Evolutionary conservation across 2,113 vertebrate genomes (phyloP).

Genomic region (Propithecus coquereli): DNA sequence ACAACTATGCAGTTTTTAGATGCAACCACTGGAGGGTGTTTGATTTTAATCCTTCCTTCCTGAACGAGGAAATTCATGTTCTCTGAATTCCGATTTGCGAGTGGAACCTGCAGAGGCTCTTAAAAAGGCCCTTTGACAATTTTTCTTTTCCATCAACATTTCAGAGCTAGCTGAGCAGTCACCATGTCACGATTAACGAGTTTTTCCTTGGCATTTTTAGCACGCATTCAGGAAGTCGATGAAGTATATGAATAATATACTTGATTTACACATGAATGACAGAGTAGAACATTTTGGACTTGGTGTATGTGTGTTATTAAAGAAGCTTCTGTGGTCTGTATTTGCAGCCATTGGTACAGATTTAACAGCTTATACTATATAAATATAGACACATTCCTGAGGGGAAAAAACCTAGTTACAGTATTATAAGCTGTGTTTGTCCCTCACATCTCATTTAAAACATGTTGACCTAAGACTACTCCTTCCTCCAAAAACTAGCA

Average conservation of each 20-base stretch:
- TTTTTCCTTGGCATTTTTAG: constrained; percentile 76
- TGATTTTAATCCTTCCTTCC: constrained; percentile 76
- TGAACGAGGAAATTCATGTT: constrained; percentile 61
- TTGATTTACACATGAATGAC: constrained; percentile 78
- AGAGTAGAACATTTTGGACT: constrained; percentile 72
- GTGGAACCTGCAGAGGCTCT: constrained; percentile 66
- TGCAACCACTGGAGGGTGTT: constrained; percentile 84
- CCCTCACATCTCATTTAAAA: constrained; percentile 68
- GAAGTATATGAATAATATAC: constrained; percentile 78
- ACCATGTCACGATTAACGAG: constrained; percentile 74
- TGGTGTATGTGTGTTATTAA: constrained; percentile 72
- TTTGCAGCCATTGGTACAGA: constrained; percentile 67
- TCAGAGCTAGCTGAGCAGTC: constrained; percentile 74
- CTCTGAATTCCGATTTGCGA: constrained; percentile 69
- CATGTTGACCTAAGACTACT: constrained; percentile 37
- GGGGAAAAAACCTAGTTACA: constrained; percentile 16
- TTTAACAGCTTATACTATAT: constrained; percentile 73
- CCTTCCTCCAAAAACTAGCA: constrained; percentile 56
- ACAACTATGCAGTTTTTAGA: constrained; percentile 73
- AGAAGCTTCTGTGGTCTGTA: constrained; percentile 72
- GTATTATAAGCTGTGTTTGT: constrained; percentile 68
- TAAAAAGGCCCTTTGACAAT: constrained; percentile 74
- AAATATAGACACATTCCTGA: constrained; percentile 74
- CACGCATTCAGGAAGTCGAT: constrained; percentile 73
- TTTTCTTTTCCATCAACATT: constrained; percentile 77